These are phyloP conservation scores for Ichneumoninae sp. DNA, from an alignment of 2,888 invertebrate species.

Conservation along the genomic window DNA sequence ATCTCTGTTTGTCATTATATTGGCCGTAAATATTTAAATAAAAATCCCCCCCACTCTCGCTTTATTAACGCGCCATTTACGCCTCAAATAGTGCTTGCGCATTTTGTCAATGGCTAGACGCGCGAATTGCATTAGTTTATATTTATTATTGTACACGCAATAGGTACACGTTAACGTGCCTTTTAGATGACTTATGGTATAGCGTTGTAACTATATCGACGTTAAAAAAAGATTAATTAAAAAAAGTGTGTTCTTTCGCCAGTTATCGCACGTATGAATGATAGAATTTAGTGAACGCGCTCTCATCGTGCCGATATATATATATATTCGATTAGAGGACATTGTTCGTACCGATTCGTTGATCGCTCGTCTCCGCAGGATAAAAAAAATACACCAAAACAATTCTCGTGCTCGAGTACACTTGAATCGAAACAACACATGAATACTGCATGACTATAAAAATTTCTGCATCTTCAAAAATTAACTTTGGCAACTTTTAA, in stretches of 20 bases:
- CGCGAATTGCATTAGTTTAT: slow-evolving; percentile 58
- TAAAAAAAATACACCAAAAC: background rate
- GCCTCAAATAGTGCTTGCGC: slow-evolving; percentile 64
- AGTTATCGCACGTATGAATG: slow-evolving; percentile 64
- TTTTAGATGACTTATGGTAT: slow-evolving; percentile 6
- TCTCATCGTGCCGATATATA: slow-evolving; percentile 5
- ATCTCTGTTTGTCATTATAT: slow-evolving; percentile 51
- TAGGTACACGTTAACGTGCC: slow-evolving; percentile 44
- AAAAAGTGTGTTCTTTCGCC: slow-evolving; percentile 19
- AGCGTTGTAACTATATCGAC: slow-evolving; percentile 9
- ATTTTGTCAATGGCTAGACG: slow-evolving; percentile 64
- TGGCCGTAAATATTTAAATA: slow-evolving; percentile 38
- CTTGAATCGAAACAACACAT: slow-evolving; percentile 20
- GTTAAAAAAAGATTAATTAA: background rate
- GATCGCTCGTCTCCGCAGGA: slow-evolving; percentile 33
- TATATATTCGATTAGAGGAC: background rate
- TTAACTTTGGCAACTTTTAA: no score
- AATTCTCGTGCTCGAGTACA: slow-evolving; percentile 18
- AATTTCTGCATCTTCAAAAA: no score
- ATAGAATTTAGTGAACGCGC: slow-evolving; percentile 54
- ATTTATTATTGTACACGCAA: slow-evolving; percentile 27
- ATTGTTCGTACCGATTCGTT: slow-evolving; percentile 5
- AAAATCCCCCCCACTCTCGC: slow-evolving; percentile 26
- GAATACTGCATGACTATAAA: background rate
- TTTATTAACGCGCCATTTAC: slow-evolving; percentile 53